A percentile compares a stretch with the other conserved stretches of the same genome.
Evolutionary conservation across 2,113 vertebrate species (phyloP).

Genomic region (Poeciliopsis prolifica): DNA sequence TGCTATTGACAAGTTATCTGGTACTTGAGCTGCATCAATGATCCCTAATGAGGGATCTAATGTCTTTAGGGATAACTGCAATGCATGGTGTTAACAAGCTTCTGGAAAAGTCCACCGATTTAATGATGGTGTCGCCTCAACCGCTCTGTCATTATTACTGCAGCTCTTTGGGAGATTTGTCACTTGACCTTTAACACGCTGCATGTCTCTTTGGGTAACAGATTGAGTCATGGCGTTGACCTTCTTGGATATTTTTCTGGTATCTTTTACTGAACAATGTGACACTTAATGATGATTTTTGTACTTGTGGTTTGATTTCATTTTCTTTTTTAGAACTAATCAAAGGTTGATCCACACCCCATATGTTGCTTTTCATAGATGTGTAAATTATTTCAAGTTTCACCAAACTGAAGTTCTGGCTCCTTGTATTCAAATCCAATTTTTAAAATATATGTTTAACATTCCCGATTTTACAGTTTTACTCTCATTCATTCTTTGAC

Average conservation of each 20-base stretch:
- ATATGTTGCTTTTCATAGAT: not conserved
- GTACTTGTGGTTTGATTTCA: not conserved
- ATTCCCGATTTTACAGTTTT: not conserved
- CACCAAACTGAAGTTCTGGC: too few relatives aligned
- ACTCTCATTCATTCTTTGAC: not conserved
- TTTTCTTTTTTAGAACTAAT: not conserved
- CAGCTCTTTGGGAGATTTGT: not conserved
- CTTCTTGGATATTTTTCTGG: not conserved
- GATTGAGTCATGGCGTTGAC: not conserved
- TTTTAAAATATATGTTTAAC: not conserved
- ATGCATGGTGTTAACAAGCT: not conserved
- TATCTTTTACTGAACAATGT: not conserved
- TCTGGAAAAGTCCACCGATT: not conserved
- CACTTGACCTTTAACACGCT: conserved; percentile 12
- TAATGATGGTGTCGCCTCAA: not conserved
- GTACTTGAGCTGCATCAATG: not conserved
- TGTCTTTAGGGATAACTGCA: not conserved
- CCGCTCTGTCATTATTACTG: conserved; percentile 1
- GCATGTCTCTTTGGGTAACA: not conserved
- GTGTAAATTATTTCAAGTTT: not conserved
- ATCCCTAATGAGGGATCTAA: conserved; percentile 5
- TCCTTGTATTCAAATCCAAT: not conserved
- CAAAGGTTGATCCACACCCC: not conserved
- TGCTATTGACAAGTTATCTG: not conserved
- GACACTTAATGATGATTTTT: not conserved